These are phyloP conservation scores for Picathartes gymnocephalus DNA, from an alignment of 2,113 vertebrate genomes.

Conservation along the genomic window DNA sequence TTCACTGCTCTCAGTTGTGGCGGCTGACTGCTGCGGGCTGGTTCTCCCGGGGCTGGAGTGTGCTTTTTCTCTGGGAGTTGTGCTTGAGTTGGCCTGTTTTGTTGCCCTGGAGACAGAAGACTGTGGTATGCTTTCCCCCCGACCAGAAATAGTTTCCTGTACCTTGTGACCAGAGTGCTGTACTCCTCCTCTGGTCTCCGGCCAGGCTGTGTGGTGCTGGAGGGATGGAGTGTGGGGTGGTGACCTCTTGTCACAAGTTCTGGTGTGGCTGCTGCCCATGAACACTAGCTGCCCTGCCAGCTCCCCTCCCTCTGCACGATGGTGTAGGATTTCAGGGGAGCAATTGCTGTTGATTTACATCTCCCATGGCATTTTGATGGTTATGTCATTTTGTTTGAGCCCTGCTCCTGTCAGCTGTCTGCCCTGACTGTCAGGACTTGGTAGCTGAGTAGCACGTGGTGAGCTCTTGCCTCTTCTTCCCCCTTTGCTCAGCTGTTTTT, in stretches of 20 bases:
- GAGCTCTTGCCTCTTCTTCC: conserved; percentile 47
- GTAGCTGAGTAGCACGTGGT: conserved; percentile 60
- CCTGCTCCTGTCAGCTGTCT: conserved; percentile 56
- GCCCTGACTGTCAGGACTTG: conserved; percentile 36
- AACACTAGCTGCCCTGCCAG: not conserved
- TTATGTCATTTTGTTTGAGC: conserved; percentile 66
- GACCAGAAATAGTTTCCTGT: conserved; percentile 71
- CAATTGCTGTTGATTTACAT: conserved; percentile 67
- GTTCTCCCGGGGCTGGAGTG: not conserved
- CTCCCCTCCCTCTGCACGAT: conserved; percentile 2
- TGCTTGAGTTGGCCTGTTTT: conserved; percentile 66
- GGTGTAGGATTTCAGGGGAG: conserved; percentile 61
- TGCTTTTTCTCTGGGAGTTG: not conserved
- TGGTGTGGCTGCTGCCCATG: conserved; percentile 30
- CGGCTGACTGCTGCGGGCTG: not conserved
- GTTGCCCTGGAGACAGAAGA: conserved; percentile 63
- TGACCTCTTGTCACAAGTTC: conserved; percentile 62
- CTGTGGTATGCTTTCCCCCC: conserved; percentile 61
- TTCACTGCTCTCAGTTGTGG: not conserved
- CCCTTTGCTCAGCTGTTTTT: conserved; percentile 58
- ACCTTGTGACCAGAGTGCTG: conserved; percentile 58
- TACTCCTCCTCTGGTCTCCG: conserved; percentile 16
- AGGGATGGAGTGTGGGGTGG: conserved; percentile 34
- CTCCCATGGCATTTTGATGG: conserved; percentile 49
- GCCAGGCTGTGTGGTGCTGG: conserved; percentile 37